A percentile compares a stretch with the other conserved stretches of the same genome.
Evolutionary conservation across 2,888 invertebrate genomes (phyloP).

Genomic region (Schrankia costaestrigalis): DNA sequence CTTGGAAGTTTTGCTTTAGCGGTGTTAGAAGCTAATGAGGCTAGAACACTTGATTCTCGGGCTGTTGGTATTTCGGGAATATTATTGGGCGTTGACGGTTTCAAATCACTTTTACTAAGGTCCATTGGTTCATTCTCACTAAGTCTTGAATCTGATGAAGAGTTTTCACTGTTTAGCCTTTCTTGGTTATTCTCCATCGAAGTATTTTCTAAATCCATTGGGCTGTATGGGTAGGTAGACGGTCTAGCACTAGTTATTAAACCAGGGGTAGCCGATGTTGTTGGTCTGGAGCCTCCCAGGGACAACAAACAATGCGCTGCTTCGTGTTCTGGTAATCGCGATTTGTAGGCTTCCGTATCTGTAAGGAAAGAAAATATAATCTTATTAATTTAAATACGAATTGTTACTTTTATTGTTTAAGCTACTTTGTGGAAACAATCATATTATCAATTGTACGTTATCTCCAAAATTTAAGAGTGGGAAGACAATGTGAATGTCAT

Average conservation of each 20-base stretch:
- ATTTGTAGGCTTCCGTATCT: slow-evolving; percentile 85
- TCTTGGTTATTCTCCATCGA: slow-evolving; percentile 51
- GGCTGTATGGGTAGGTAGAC: slow-evolving; percentile 84
- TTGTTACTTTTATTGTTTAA: background rate
- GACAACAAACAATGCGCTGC: slow-evolving; percentile 91
- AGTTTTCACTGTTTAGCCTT: slow-evolving; percentile 44
- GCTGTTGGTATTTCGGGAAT: slow-evolving; percentile 81
- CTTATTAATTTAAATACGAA: background rate
- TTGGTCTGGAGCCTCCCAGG: slow-evolving; percentile 82
- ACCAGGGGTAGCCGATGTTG: slow-evolving; percentile 74
- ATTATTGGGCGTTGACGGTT: slow-evolving; percentile 46
- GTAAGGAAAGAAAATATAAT: slow-evolving; percentile 25
- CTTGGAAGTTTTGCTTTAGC: slow-evolving; percentile 82
- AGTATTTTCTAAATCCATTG: slow-evolving; percentile 53
- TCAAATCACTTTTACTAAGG: slow-evolving; percentile 68
- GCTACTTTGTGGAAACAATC: too few relatives aligned
- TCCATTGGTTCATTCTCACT: slow-evolving; percentile 80
- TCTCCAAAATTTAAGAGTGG: too few relatives aligned
- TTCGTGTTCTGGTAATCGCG: slow-evolving; percentile 90
- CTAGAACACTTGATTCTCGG: slow-evolving; percentile 82
- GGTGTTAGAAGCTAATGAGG: slow-evolving; percentile 83
- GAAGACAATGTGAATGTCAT: too few relatives aligned
- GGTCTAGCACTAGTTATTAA: slow-evolving; percentile 82
- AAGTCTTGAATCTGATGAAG: slow-evolving; percentile 48
- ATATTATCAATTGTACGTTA: too few relatives aligned